Percentiles rank a stretch among this genome's conserved stretches.
phyloP scores from a whole-genome alignment of 2,113 vertebrate species.

The Acanthochromis polyacanthus region DNA sequence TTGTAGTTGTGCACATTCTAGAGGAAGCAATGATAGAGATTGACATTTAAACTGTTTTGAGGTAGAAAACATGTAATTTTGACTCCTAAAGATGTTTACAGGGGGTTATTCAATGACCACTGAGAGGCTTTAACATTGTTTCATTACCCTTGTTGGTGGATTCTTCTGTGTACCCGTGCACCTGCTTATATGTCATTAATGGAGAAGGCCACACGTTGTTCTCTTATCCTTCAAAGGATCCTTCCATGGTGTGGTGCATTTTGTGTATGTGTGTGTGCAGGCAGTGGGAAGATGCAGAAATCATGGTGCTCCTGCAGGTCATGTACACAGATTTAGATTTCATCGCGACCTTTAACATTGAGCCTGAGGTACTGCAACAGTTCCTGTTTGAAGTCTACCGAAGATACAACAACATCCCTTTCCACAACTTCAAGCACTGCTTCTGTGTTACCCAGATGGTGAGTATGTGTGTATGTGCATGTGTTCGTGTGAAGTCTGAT shows the following conservation, averaged over 20 bases:
- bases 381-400: slow-evolving; percentile 86
- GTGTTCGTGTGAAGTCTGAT: neutral
- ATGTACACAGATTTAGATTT: slow-evolving; percentile 88
- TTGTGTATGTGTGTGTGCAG: slow-evolving; percentile 61
- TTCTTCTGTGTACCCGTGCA: too few species aligned
- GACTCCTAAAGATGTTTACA: too few species aligned
- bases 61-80: too few species aligned
- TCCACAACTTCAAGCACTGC: slow-evolving; percentile 89
- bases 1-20: too few species aligned
- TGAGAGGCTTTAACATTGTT: too few species aligned
- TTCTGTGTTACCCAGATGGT: slow-evolving; percentile 89
- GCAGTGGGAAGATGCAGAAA: slow-evolving; percentile 89
- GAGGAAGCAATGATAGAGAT: too few species aligned
- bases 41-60: too few species aligned
- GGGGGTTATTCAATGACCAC: too few species aligned
- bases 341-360: slow-evolving; percentile 81
- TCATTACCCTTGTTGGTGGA: too few species aligned
- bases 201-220: neutral
- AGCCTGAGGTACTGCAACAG: slow-evolving; percentile 84
- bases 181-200: neutral
- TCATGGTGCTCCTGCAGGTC: slow-evolving; percentile 87
- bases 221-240: neutral
- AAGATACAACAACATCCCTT: slow-evolving; percentile 89
- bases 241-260: neutral
- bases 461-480: slow-evolving; percentile 48